Evolutionary conservation across 2,797 vertebrate genomes (phyloP), one percentile per base, ranked within the genome.

Genomic region (Anableps anableps): DNA sequence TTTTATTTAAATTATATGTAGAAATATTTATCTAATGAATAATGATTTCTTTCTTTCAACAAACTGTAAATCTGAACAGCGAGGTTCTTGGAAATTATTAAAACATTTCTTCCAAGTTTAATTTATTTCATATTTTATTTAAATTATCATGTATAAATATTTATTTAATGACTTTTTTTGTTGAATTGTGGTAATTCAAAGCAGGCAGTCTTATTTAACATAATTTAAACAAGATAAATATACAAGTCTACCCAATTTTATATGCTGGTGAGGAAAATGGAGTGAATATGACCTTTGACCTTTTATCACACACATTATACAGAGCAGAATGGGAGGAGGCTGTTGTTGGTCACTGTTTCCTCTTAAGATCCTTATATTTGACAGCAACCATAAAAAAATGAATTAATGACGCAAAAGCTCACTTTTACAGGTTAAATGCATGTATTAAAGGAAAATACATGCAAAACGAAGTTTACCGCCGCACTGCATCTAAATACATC

Each of bases 221-320:
- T 14, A 72, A 72, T 34, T 64, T 75, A 7, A 83, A 55, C 80
- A 72, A 68, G 53, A 85, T 77, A 79, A 91, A 83, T 73, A 91
- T 80, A 86, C 41, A 41, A 53, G 53, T 83, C 58, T 72, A 74
- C 68, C 68, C 68, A 2, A 38, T 76, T 74, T 50, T 45, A 77
- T 83, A 72, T 85, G 89, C 85, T 90, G 83, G 84, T 90, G 89
- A 91, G 83, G 80, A 80, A 88, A 87, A 88, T 13, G 34, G 60
- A 86, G 86, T 55, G 80, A 76, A 87, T 60, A 84, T 80, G 47
- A 81, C n/a, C 0, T 9, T 89, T 89, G 73, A 89, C 91, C 88
- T 89, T 90, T 66, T 23, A 66, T 38, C 9, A 0, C 23, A n/a
- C 38, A 43, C 23, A 70, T 16, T 13, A 70, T 41, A 41, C 36